Percentiles rank a stretch among this genome's conserved stretches.
Conservation (phyloP, 2,113 vertebrate species). For the Gambusia holbrooki region DNA sequence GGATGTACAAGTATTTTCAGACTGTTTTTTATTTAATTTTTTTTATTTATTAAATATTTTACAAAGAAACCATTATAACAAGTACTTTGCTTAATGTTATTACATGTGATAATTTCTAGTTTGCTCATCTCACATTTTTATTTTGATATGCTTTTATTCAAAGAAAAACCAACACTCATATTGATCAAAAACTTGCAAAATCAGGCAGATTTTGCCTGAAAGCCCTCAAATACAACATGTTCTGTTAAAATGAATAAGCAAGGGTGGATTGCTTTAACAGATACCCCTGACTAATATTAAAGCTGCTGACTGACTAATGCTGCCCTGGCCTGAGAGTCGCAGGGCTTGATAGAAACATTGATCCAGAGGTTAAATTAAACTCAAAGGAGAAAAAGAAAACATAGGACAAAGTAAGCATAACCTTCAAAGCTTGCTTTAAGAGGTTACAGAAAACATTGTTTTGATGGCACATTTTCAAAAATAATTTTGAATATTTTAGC, state of each 20-base stretch:
- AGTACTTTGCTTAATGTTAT: neutral
- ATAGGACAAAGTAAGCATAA: neutral
- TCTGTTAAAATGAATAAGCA: neutral
- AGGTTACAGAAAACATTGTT: too few relatives aligned
- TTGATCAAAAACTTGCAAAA: too few relatives aligned
- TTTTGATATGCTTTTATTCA: neutral
- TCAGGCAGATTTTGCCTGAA: too few relatives aligned
- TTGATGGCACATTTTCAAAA: too few relatives aligned
- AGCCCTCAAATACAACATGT: neutral
- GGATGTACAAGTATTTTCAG: neutral
- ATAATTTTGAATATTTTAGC: too few relatives aligned
- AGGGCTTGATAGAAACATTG: slow-evolving; percentile 27
- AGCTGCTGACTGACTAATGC: slow-evolving; percentile 39
- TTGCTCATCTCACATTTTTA: neutral
- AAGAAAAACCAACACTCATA: neutral
- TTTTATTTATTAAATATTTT: too few relatives aligned
- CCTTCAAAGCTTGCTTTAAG: too few relatives aligned
- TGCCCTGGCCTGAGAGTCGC: slow-evolving; percentile 44
- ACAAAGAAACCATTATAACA: neutral
- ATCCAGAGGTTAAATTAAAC: slow-evolving; percentile 3
- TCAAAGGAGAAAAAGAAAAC: neutral
- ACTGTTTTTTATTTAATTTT: neutral
- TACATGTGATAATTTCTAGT: neutral
- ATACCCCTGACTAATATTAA: neutral
- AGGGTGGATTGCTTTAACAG: neutral